Conservation (phyloP, 2,888 invertebrate species). For the Conops quadrifasciatus region DNA sequence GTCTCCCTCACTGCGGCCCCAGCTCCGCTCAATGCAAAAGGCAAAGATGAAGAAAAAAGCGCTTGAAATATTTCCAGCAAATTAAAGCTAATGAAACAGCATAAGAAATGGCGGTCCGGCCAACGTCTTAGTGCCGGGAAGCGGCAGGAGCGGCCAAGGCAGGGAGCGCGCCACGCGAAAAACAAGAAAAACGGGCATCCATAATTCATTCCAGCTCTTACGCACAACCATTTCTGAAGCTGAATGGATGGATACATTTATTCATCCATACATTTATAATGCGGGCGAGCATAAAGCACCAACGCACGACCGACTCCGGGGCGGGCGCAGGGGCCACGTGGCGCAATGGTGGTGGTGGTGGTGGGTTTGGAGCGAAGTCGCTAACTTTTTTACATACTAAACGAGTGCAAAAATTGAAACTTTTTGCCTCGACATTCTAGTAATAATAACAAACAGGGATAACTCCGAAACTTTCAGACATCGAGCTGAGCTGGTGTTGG, state of each 20-base stretch:
- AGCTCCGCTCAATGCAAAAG: constrained; percentile 14
- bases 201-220: constrained; percentile 56
- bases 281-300: constrained; percentile 15
- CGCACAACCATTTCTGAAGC: constrained; percentile 23
- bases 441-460: constrained; percentile 59
- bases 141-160: background rate
- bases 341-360: background rate
- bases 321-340: background rate
- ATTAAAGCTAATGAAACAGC: constrained; percentile 59
- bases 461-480: constrained; percentile 55
- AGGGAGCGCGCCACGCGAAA: constrained; percentile 20
- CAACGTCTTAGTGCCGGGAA: background rate
- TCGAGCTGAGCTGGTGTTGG: constrained; percentile 36
- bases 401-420: constrained; percentile 37
- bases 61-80: constrained; percentile 56
- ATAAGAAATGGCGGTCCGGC: constrained; percentile 26
- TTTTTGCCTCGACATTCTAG: constrained; percentile 48
- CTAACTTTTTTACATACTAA: constrained; percentile 29
- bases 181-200: constrained; percentile 55
- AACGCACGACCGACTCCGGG: constrained; percentile 39
- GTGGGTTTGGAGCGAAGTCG: background rate
- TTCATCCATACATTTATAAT: constrained; percentile 41
- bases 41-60: constrained; percentile 30
- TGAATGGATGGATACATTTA: constrained; percentile 37
- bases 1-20: constrained; percentile 23